These are phyloP conservation scores for Polydrusus tereticollis DNA, from an alignment of 2,888 invertebrate genomes.

Conservation along the genomic window DNA sequence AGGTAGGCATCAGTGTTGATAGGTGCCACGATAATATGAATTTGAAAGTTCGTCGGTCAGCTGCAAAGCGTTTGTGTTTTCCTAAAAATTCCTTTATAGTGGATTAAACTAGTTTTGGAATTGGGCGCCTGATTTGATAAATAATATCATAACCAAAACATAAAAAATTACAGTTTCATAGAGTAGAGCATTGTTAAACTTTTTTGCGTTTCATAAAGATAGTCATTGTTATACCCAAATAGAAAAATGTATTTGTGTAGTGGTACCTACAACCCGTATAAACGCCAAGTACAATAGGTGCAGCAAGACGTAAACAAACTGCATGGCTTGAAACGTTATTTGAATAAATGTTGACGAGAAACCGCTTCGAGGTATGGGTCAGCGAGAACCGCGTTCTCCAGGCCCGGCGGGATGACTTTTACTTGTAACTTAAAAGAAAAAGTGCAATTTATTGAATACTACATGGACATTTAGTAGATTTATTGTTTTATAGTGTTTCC, in stretches of 20 bases:
- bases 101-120: too few relatives aligned
- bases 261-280: neutral
- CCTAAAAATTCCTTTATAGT: too few relatives aligned
- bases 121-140: too few relatives aligned
- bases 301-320: conserved; percentile 31
- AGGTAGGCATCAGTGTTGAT: too few relatives aligned
- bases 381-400: conserved; percentile 37
- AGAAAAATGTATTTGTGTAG: neutral
- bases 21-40: too few relatives aligned
- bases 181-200: too few relatives aligned
- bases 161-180: too few relatives aligned
- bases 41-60: too few relatives aligned
- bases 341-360: conserved; percentile 36
- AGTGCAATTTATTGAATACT: neutral
- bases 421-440: conserved; percentile 23
- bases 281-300: conserved; percentile 14
- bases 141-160: too few relatives aligned
- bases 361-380: conserved; percentile 39
- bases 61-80: too few relatives aligned
- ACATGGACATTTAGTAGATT: neutral
- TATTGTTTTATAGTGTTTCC: neutral
- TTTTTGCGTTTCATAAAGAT: too few relatives aligned
- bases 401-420: conserved; percentile 39
- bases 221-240: too few relatives aligned
- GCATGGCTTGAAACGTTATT: conserved; percentile 22